Evolutionary conservation across 2,888 invertebrate species (phyloP).

Genomic region (Lagria hirta): DNA sequence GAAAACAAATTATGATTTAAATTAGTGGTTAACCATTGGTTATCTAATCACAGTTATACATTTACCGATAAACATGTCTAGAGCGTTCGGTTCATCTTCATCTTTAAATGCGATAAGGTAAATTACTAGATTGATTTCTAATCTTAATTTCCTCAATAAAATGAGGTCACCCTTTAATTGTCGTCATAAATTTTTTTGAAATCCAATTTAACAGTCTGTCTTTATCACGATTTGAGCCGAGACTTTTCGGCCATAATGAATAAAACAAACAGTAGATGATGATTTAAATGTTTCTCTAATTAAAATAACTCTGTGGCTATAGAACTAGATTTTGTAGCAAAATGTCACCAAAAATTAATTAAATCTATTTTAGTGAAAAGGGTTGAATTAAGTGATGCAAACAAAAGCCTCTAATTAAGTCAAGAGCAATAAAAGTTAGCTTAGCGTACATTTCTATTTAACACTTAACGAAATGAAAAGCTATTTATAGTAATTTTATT

Average conservation of each 20-base stretch:
- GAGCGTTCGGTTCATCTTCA: background rate
- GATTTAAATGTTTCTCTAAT: too few relatives aligned
- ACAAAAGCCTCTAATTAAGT: constrained; percentile 28
- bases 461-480: constrained; percentile 28
- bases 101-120: constrained; percentile 14
- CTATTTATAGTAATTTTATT: constrained; percentile 26
- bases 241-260: constrained; percentile 3
- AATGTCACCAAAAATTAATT: background rate
- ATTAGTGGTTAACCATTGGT: too few relatives aligned
- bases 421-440: constrained; percentile 21
- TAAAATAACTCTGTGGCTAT: constrained; percentile 6
- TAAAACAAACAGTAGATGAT: constrained; percentile 1
- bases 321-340: constrained; percentile 1
- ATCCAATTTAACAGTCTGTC: constrained; percentile 18
- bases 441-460: constrained; percentile 27
- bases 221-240: constrained; percentile 14
- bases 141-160: constrained; percentile 21
- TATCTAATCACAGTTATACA: too few relatives aligned
- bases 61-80: constrained; percentile 1
- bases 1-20: too few relatives aligned
- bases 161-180: constrained; percentile 22
- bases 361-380: background rate
- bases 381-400: constrained; percentile 18
- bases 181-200: constrained; percentile 22
- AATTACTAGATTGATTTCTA: constrained; percentile 19